A percentile compares a stretch with the other conserved stretches of the same genome.
Conservation (phyloP, 1,140 invertebrate genomes). For the Drosophila tsacasi region DNA sequence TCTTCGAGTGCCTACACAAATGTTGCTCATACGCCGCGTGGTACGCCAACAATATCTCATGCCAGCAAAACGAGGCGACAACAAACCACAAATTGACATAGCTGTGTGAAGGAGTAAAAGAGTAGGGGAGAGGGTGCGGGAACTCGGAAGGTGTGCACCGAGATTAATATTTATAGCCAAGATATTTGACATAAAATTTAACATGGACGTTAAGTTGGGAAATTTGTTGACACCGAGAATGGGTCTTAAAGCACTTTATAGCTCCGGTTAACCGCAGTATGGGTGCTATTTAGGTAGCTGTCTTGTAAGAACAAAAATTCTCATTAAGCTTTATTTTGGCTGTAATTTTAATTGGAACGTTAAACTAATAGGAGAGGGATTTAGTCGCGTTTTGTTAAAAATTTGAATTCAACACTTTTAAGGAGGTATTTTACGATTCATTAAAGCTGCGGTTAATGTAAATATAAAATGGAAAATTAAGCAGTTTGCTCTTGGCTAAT, state of each 20-base stretch:
- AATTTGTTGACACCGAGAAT: not conserved
- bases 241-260: not conserved
- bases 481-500: not conserved
- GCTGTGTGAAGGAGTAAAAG: conserved; percentile 16
- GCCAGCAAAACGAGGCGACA: conserved; percentile 24
- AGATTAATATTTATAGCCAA: not conserved
- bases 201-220: not conserved
- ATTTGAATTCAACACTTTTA: not conserved
- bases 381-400: not conserved
- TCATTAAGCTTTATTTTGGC: not conserved
- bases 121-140: not conserved
- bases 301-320: too few species aligned
- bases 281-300: too few species aligned
- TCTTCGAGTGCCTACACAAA: conserved; percentile 20
- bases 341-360: not conserved
- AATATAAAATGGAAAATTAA: too few species aligned
- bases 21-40: conserved; percentile 45
- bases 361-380: not conserved
- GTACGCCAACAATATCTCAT: conserved; percentile 27
- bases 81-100: conserved; percentile 46
- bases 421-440: not conserved
- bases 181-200: not conserved
- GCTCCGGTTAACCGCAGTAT: not conserved
- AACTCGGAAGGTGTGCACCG: not conserved
- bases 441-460: not conserved